These are phyloP conservation scores for Xiphydria camelus DNA, from an alignment of 2,888 invertebrate species.

Conservation along the genomic window DNA sequence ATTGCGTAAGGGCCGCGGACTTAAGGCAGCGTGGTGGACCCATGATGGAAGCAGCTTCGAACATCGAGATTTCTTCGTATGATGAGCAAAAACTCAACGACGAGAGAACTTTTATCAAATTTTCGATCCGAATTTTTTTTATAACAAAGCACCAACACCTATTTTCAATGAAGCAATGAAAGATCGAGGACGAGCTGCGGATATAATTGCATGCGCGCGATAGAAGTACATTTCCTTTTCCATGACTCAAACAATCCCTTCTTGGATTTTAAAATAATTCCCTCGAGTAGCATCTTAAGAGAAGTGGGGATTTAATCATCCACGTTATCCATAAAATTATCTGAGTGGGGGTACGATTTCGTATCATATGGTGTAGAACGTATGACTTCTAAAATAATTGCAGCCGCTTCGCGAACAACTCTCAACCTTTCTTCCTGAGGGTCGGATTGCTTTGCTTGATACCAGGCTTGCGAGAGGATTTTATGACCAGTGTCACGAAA, in stretches of 20 bases:
- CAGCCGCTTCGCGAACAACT: constrained; percentile 13
- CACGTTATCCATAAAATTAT: too few species aligned
- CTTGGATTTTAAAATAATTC: constrained; percentile 12
- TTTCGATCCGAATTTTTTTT: constrained; percentile 5
- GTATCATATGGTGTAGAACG: constrained; percentile 17
- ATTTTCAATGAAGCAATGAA: constrained; percentile 15
- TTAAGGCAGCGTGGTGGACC: too few species aligned
- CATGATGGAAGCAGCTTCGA: too few species aligned
- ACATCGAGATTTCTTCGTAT: constrained; percentile 2
- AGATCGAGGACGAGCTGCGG: constrained; percentile 19
- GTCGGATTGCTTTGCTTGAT: constrained; percentile 12
- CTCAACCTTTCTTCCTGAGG: constrained; percentile 17
- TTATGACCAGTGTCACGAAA: constrained; percentile 21
- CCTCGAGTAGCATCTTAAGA: constrained; percentile 7
- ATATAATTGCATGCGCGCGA: constrained; percentile 21
- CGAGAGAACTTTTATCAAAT: constrained; percentile 9
- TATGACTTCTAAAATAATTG: constrained; percentile 19
- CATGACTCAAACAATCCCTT: constrained; percentile 14
- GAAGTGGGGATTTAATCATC: too few species aligned
- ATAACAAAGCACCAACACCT: constrained; percentile 6
- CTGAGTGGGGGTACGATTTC: constrained; percentile 9
- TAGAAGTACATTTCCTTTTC: constrained; percentile 4
- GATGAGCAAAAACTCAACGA: constrained; percentile 8
- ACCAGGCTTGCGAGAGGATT: constrained; percentile 20
- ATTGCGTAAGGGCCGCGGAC: too few species aligned